These are phyloP conservation scores for Ispidina lecontei DNA, from an alignment of 2,797 vertebrate species.

Conservation along the genomic window DNA sequence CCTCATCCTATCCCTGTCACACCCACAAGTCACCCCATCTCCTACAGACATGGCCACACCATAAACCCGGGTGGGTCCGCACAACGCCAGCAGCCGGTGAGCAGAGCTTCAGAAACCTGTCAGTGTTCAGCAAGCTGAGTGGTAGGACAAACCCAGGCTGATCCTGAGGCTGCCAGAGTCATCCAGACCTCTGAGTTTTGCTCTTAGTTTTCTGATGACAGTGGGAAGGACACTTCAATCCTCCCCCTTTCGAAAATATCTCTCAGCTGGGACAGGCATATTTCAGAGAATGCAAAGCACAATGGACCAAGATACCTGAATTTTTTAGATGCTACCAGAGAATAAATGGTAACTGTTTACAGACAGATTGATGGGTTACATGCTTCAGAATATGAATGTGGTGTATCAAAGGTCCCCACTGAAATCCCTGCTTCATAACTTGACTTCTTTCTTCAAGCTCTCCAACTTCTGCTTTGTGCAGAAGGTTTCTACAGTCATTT, in stretches of 20 bases:
- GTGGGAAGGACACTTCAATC: neutral
- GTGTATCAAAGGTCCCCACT: neutral
- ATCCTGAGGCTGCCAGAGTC: neutral
- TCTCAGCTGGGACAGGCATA: neutral
- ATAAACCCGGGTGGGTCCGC: neutral
- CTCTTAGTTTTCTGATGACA: neutral
- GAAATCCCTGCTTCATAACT: neutral
- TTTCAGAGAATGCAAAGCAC: neutral
- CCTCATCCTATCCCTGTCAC: neutral
- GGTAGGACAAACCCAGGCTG: neutral
- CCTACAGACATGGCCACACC: too few species aligned
- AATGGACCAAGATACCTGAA: neutral
- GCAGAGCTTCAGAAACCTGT: neutral
- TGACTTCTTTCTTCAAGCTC: neutral
- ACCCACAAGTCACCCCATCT: neutral
- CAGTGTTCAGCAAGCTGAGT: neutral
- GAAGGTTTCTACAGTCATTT: neutral
- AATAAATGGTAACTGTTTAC: rapidly evolving
- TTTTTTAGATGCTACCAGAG: neutral
- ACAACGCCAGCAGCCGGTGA: neutral
- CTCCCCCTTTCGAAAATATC: neutral
- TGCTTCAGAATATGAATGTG: rapidly evolving
- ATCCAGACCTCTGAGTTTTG: neutral
- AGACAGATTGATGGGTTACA: rapidly evolving
- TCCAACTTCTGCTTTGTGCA: neutral